These are phyloP conservation scores for Spinus olivaceus DNA, from an alignment of 2,797 vertebrate species.

Conservation along the genomic window DNA sequence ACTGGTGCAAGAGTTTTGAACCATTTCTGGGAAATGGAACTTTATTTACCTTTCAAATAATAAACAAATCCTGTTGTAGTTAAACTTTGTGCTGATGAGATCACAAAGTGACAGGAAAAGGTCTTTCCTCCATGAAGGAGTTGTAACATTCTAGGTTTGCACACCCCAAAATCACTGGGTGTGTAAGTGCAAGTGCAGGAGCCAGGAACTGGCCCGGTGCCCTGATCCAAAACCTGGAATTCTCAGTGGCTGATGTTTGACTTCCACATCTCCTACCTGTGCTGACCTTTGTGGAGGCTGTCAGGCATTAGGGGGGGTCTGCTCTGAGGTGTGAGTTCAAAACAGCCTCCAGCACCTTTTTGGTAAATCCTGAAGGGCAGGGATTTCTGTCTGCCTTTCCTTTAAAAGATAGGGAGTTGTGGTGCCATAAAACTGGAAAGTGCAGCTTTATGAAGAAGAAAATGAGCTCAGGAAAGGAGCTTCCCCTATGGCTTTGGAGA, in stretches of 20 bases:
- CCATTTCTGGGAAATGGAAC: not conserved
- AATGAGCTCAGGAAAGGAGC: not conserved
- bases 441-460: not conserved
- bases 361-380: not conserved
- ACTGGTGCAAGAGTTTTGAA: not conserved
- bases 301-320: not conserved
- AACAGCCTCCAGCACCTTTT: not conserved
- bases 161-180: no score
- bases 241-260: not conserved
- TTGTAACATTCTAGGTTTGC: not conserved
- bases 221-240: not conserved
- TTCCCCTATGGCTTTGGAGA: not conserved
- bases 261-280: not conserved
- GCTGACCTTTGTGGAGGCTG: not conserved
- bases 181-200: not conserved
- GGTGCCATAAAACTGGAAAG: not conserved
- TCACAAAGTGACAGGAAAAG: not conserved
- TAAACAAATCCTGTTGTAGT: not conserved
- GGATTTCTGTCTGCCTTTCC: not conserved
- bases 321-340: not conserved
- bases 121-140: not conserved
- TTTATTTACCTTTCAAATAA: not conserved
- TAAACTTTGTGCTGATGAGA: not conserved
- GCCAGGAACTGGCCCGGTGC: not conserved
- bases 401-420: accelerated